Conservation (phyloP, 2,113 vertebrate species). For the Myiagra hebetior region DNA sequence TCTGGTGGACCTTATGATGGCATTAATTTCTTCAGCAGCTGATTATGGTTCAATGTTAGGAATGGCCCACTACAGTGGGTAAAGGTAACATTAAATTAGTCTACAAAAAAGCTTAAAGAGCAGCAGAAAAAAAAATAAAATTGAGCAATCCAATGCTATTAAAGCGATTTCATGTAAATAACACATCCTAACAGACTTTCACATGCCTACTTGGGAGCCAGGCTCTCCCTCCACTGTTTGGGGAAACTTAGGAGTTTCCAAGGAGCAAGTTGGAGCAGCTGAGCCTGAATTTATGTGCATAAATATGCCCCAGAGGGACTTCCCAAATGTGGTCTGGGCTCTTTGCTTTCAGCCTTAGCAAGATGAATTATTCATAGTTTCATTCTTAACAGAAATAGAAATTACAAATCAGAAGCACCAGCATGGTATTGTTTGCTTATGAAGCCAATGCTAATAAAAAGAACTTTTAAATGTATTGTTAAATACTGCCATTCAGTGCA, state of each 20-base stretch:
- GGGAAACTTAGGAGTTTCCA: background rate
- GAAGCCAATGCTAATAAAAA: slow-evolving; percentile 19
- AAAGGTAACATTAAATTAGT: background rate
- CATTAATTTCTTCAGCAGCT: background rate
- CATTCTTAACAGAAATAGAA: slow-evolving; percentile 41
- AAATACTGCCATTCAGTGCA: background rate
- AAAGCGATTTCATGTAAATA: background rate
- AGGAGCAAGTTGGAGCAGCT: slow-evolving; percentile 20
- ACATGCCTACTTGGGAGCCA: background rate
- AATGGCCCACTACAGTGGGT: background rate
- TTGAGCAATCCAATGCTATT: background rate
- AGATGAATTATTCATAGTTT: slow-evolving; percentile 55
- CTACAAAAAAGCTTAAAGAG: background rate
- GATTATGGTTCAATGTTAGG: background rate
- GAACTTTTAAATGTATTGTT: background rate
- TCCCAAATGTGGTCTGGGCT: background rate
- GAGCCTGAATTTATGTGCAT: background rate
- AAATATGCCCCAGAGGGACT: background rate
- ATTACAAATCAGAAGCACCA: background rate
- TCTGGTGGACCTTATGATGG: background rate
- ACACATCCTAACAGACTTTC: background rate
- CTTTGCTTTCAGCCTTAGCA: background rate
- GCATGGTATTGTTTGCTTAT: background rate
- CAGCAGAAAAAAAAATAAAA: background rate
- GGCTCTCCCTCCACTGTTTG: background rate